Base-by-base conservation (phyloP, 2,113 vertebrate genomes). In the Gulo gulo region DNA sequence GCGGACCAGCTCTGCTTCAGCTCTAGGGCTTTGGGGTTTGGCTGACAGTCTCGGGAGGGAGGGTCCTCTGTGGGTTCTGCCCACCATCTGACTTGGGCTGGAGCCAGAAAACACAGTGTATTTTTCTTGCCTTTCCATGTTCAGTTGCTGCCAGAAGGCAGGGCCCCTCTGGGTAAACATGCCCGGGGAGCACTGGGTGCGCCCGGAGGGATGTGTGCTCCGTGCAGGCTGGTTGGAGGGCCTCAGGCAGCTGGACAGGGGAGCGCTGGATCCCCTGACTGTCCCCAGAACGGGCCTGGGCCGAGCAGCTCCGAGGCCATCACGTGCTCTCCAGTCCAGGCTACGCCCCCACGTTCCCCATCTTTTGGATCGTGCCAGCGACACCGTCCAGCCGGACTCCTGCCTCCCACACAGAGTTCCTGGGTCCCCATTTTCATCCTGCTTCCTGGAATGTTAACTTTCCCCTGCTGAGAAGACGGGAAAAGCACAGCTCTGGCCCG, bases 1-100 rank as follows among this genome's bases (percentile, higher is more conserved):
- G n/a, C 0, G 13, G 4, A 1, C 3, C 9, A 31, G 13, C n/a
- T 47, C 7, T 6, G 20, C 76, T 31, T 12, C 2, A 47, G 11
- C 34, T 26, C 29, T 12, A 26, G 69, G 14, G 67, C 24, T n/a
- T 12, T 26, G 57, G 14, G 8, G 59, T 61, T 8, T 26, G 8
- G 23, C 42, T 0, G 8, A 8, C 59, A 13, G 67, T 26, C 24
- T 26, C n/a, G 16, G 3, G 26, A 3, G 57, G 55, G 39, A 42
- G n/a, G 36, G 6, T 3, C 29, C 16, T 18, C 73, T 26, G 8
- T 15, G 1, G 4, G 29, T 10, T 42, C 23, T 6, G 31, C 50
- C 15, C 23, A 14, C 23, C 0, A 1, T 36, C 8, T n/a, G 45
- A 26, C 57, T 26, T 59, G 82, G 81, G 61, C 50, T 23, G 3